A percentile compares a stretch with the other conserved stretches of the same genome.
These are phyloP conservation scores for Patagioenas fasciata DNA, from an alignment of 2,113 vertebrate genomes.

Conservation along the genomic window DNA sequence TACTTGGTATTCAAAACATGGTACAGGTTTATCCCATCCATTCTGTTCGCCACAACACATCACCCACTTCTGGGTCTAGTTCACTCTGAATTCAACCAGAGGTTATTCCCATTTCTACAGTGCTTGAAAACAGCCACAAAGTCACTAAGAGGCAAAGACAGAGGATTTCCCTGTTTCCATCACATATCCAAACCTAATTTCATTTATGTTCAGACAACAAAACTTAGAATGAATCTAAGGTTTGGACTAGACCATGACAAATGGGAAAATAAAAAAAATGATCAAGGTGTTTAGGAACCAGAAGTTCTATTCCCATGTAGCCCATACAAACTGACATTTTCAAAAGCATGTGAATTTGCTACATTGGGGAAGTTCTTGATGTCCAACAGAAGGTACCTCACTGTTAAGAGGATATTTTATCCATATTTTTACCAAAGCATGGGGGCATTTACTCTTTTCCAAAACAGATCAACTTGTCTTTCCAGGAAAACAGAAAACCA, in stretches of 20 bases:
- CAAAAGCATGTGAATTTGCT: background rate
- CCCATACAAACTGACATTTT: accelerated
- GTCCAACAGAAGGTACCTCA: background rate
- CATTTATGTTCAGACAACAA: background rate
- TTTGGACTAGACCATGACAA: background rate
- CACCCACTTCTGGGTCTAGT: background rate
- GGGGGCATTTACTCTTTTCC: background rate
- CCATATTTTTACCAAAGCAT: background rate
- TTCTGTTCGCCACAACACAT: background rate
- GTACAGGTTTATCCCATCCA: background rate
- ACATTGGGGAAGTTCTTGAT: background rate
- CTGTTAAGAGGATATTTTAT: background rate
- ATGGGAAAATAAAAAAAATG: background rate
- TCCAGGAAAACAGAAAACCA: background rate
- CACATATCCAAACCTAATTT: background rate
- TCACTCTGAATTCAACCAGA: background rate
- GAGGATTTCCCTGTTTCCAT: background rate
- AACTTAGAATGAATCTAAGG: background rate
- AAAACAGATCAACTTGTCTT: background rate
- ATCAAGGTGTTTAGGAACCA: background rate
- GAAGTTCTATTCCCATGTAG: background rate
- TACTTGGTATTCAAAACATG: accelerated
- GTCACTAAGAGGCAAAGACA: background rate
- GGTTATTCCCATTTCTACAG: background rate
- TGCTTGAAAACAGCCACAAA: background rate